Evolutionary conservation across 2,113 vertebrate species (phyloP), one percentile per base, ranked within the genome.

Genomic region (Muntiacus reevesi): DNA sequence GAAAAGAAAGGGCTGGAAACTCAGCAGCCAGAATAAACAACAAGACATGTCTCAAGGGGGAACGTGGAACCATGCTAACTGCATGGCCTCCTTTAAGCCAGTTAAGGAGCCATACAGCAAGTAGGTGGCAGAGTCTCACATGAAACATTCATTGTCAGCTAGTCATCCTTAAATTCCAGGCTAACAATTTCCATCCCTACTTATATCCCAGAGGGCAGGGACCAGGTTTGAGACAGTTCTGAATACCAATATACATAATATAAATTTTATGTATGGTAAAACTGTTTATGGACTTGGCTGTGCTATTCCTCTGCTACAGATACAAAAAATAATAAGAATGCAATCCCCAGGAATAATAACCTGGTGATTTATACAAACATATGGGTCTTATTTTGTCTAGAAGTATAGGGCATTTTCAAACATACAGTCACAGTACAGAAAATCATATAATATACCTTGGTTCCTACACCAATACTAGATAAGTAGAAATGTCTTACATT

Each of bases 141-240:
- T 84, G 95, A 91, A 95, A 93, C 79, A 81, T 71, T 84, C 92
- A 67, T 84, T 92, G 64, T 91, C 94, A 92, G 83, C 64, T 78
- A 50, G 23, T 76, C 86, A 87, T 93, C n/a, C 62, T 95, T 83
- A 89, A 93, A 95, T 97, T 92, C 88, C 93, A 98, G 62, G 88
- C 76, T 91, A 97, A 92, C 81, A 90, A 91, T 96, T 96, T 97
- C 33, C 45, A 97, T 89, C 60, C 55, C 19, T 89, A 33, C 52
- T 62, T 96, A 94, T 33, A 83, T 52, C 94, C 62, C 74, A 87
- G 87, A 89, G 45, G 76, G 25, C 33, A 97, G 71, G 81, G 93
- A 98, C 33, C 14, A 81, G 21, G 30, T 87, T 78, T 84, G 94
- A 97, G 97, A 87, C 78, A 93, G 19, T 47, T 52, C 47, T 84